phyloP scores from a whole-genome alignment of 2,797 vertebrate genomes.

The Eulemur coronatus region DNA sequence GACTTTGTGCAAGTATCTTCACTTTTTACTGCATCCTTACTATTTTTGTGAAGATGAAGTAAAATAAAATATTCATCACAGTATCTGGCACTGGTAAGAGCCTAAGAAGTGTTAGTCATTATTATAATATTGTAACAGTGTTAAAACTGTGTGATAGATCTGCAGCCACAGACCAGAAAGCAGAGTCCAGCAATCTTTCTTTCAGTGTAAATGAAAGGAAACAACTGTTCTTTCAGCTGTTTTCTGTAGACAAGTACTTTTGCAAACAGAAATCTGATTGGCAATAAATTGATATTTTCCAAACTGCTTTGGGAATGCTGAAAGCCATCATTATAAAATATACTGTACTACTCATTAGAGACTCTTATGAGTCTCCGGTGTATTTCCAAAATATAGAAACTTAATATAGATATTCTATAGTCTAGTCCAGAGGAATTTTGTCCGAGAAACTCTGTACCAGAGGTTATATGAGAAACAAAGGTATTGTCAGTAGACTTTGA shows the following conservation, averaged over 20 bases:
- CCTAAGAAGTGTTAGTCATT: background rate
- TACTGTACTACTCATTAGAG: background rate
- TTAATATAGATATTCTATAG: background rate
- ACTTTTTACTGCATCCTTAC: background rate
- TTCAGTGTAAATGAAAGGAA: background rate
- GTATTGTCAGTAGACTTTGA: constrained; percentile 15
- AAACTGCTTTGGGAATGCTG: background rate
- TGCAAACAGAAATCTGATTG: background rate
- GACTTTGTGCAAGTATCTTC: background rate
- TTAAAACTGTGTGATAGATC: background rate
- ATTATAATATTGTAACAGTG: background rate
- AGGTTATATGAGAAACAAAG: background rate
- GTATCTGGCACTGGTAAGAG: background rate
- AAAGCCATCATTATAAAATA: background rate
- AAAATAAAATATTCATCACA: background rate
- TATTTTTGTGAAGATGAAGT: background rate
- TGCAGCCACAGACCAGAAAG: background rate
- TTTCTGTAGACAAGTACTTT: background rate
- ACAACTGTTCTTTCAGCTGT: background rate
- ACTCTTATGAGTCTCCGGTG: background rate
- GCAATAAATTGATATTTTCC: background rate
- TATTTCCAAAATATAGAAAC: constrained; percentile 1
- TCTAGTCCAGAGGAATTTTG: background rate
- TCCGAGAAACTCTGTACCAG: background rate
- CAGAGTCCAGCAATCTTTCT: background rate